Evolutionary conservation across 2,113 vertebrate genomes (phyloP).

Genomic region (Rhinichthys klamathensis): DNA sequence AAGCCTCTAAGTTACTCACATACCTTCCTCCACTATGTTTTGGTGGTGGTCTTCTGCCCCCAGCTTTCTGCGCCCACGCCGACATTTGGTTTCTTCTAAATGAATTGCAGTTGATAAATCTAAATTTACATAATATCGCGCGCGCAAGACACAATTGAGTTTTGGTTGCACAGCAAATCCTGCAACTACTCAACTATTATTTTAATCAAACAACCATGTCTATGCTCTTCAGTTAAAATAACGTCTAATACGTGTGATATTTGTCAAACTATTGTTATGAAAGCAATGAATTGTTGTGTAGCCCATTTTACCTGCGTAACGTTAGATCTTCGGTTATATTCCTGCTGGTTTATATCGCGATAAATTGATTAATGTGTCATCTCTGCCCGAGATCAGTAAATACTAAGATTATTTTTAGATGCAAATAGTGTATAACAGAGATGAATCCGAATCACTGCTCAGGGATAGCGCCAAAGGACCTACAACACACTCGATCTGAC

Average conservation of each 20-base stretch:
- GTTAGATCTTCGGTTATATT: not conserved
- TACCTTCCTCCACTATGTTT: slow-evolving; percentile 68
- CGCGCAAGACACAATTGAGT: not conserved
- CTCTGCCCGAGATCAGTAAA: not conserved
- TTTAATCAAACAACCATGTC: not conserved
- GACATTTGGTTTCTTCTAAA: slow-evolving; percentile 62
- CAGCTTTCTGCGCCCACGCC: slow-evolving; percentile 68
- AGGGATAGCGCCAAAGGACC: not conserved
- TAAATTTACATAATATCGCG: not conserved
- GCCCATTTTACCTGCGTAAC: not conserved
- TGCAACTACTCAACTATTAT: not conserved
- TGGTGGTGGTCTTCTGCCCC: slow-evolving; percentile 61
- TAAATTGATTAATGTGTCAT: not conserved
- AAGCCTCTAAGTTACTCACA: slow-evolving; percentile 30
- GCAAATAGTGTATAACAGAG: not conserved
- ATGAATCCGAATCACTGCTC: not conserved
- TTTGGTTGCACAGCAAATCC: not conserved
- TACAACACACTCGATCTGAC: not conserved
- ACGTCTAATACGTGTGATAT: not conserved
- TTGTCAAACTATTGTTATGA: not conserved
- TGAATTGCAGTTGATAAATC: too few relatives aligned
- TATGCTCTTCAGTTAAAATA: not conserved
- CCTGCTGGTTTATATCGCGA: not conserved
- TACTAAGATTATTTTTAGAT: not conserved
- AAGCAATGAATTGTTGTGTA: not conserved